Conservation (phyloP, 1,140 invertebrate species). For the Pseudomyrmex pallidus region DNA sequence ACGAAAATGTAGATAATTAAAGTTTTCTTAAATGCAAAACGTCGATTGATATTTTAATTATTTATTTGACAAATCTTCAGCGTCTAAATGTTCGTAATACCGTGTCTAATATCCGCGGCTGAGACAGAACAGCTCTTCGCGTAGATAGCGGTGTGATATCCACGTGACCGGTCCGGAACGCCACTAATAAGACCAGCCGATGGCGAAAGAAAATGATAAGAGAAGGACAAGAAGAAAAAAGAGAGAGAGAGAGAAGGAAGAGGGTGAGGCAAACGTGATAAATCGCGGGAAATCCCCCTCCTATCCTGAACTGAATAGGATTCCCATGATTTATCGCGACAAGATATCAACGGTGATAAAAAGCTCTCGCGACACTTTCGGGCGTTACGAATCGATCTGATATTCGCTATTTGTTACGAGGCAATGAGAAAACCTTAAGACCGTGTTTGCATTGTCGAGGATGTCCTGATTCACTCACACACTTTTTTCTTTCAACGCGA, state of each 20-base stretch:
- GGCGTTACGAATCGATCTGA: constrained; percentile 55
- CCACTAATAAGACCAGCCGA: constrained; percentile 62
- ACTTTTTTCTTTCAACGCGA: too few species aligned
- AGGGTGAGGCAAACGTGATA: constrained; percentile 63
- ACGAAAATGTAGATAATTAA: neutral
- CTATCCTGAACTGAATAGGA: constrained; percentile 58
- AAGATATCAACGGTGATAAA: constrained; percentile 74
- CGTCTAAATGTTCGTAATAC: neutral
- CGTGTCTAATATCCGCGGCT: neutral
- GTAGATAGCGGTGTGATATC: neutral
- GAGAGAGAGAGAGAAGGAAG: neutral
- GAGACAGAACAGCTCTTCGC: constrained; percentile 13
- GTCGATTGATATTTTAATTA: neutral
- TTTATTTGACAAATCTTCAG: neutral
- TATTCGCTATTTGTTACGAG: constrained; percentile 47
- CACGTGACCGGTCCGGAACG: constrained; percentile 17
- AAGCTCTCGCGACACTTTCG: constrained; percentile 62
- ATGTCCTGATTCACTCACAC: neutral
- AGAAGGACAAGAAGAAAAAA: neutral
- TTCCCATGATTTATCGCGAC: constrained; percentile 75
- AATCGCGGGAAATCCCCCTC: constrained; percentile 59
- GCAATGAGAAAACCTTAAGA: constrained; percentile 50
- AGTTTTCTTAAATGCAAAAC: neutral
- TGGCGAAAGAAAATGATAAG: constrained; percentile 48
- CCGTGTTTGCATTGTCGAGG: constrained; percentile 21